Base-by-base conservation (phyloP, 2,797 vertebrate species). In the Bradypodion pumilum region DNA sequence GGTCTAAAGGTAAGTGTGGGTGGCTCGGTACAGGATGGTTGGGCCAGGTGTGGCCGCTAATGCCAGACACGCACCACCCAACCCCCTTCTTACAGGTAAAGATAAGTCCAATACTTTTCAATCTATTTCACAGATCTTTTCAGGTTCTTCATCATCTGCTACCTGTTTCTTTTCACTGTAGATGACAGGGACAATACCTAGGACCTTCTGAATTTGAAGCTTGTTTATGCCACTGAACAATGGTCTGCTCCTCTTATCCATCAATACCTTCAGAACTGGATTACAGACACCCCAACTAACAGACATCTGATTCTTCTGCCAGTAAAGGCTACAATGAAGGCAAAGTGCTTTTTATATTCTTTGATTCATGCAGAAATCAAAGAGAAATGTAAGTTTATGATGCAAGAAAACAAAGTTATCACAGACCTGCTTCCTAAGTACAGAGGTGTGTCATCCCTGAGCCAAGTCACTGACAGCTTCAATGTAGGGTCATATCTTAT, bases 391-490 rank as follows among this genome's bases (percentile, higher is more conserved):
- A 3, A 60, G 3, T 19, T 56, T 19, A 15, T 56, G 52, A 10
- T 7, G 0, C 1, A 0, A 0, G 2, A 0, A 0, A n/a, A 0
- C 1, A 13, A 1, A 21, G 2, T 7, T 52, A 6, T 1, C 35
- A 74, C 89, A 87, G 92, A 99, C 99, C 97, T 98, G 97, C 90
- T 98, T 46, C 95, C 94, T 2, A 97, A 66, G 81, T 95, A 81
- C 2, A 99, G 94, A 0, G 96, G 96, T 37, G 96, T 95, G 0
- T 98, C 95, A 0, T 99, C 97, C 90, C 99, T 99, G 21, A 96
- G 95, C 99, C 99, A 99, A 89, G 91, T 91, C 82, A 99, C 96
- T 0, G 95, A 94, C 91, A 97, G 85, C 2, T 94, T 94, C 60
- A 99, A 94, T 1, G 96, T 97, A 2, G 96, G 91, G 89, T 99